Evolutionary conservation across 2,797 vertebrate species (phyloP), one percentile per base, ranked within the genome.

Genomic region (Acropternis orthonyx): DNA sequence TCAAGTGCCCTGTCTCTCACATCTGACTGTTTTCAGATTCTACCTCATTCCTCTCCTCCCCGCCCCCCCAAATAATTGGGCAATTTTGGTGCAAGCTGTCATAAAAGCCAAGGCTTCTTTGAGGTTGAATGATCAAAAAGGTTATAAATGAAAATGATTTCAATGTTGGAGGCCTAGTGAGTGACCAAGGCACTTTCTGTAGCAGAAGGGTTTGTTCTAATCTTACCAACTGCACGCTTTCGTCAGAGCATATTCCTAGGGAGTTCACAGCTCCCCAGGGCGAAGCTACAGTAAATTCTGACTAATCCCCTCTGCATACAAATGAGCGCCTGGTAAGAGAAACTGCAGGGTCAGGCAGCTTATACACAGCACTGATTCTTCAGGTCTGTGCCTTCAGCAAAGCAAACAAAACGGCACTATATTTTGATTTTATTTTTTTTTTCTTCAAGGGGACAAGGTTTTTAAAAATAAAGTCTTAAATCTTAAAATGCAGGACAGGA

Each of bases 271-370:
- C 97, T 98, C 98, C 98, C 98, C 97, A 97, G 97, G 97, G 98
- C 76, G 97, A 98, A 98, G 98, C 98, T 98, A 98, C 97, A 98
- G 98, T 98, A 98, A 98, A 99, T 98, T 99, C 98, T 97, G 96
- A 98, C 98, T 99, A 99, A 99, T 99, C 98, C 98, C 98, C 98
- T 98, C 98, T 98, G 99, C 98, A 98, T 98, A 98, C 98, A 98
- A 98, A 99, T 99, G 98, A 99, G 98, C 95, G 90, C 98, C 97
- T 96, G 97, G 98, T 97, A 98, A 96, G 98, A 97, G 96, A 97
- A 97, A 94, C 92, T 65, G 97, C 97, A 97, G 95, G 98, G 97
- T 97, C 97, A 97, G 97, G 97, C 97, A 89, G 89, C 93, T 92
- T 96, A 96, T 92, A 95, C 94, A 97, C 95, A 95, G 94, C 83